Evolutionary conservation across 2,797 vertebrate species (phyloP).

Genomic region (Anabas testudineus): DNA sequence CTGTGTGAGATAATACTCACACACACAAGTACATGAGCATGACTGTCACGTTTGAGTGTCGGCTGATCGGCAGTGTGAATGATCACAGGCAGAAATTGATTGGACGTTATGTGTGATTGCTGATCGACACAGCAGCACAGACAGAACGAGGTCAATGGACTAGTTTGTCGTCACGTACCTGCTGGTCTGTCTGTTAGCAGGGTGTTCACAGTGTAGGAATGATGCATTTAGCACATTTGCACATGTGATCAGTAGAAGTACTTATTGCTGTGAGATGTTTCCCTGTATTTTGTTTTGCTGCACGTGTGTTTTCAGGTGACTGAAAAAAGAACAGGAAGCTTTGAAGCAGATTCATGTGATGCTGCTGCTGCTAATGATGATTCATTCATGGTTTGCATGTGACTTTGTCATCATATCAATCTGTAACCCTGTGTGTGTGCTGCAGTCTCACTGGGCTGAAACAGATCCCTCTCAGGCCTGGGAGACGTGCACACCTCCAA

Average conservation of each 20-base stretch:
- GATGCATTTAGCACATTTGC: no score
- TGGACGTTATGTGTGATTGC: slow-evolving; percentile 27
- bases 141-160: no score
- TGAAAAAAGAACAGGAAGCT: no score
- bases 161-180: no score
- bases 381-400: slow-evolving; percentile 11
- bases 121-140: slow-evolving; percentile 6
- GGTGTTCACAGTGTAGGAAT: not conserved
- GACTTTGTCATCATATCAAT: not conserved
- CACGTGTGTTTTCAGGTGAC: no score
- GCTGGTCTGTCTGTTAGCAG: no score
- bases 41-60: not conserved
- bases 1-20: not conserved
- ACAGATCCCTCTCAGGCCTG: slow-evolving; percentile 2
- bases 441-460: not conserved
- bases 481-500: slow-evolving; percentile 11
- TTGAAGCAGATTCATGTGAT: slow-evolving; percentile 49
- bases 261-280: no score
- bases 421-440: no score
- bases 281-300: no score
- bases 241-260: no score
- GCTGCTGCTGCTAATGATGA: no score
- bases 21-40: not conserved
- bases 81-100: slow-evolving; percentile 28
- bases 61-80: slow-evolving; percentile 2